phyloP scores from a whole-genome alignment of 2,113 vertebrate genomes.

The Cyanocitta stelleri region DNA sequence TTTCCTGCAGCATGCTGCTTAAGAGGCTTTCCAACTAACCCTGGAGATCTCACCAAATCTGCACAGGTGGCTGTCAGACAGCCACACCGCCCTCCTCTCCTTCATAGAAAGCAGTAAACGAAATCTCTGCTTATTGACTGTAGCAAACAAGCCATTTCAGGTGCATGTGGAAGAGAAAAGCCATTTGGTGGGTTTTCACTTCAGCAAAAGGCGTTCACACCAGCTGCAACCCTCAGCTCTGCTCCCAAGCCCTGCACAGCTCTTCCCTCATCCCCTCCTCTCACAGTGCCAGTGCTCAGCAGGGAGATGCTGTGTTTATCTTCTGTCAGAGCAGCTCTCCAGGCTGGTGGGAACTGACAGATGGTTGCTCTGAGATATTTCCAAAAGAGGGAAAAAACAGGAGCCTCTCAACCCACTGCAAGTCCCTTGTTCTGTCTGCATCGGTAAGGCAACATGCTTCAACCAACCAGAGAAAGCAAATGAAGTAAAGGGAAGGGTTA shows the following conservation, averaged over 20 bases:
- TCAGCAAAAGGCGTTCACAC: neutral
- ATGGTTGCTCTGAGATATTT: slow-evolving; percentile 16
- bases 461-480: neutral
- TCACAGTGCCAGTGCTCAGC: neutral
- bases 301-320: neutral
- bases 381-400: neutral
- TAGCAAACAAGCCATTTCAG: neutral
- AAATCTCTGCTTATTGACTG: neutral
- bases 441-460: accelerated
- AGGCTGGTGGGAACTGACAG: neutral
- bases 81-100: neutral
- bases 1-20: neutral
- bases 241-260: neutral
- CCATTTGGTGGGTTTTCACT: neutral
- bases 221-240: neutral
- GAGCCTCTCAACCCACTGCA: neutral
- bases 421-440: neutral
- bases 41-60: neutral
- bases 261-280: neutral
- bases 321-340: neutral
- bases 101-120: neutral
- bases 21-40: neutral
- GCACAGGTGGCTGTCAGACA: neutral
- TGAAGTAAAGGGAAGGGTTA: neutral
- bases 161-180: neutral